phyloP scores from a whole-genome alignment of 2,888 invertebrate genomes.

The Tenthredo livida region DNA sequence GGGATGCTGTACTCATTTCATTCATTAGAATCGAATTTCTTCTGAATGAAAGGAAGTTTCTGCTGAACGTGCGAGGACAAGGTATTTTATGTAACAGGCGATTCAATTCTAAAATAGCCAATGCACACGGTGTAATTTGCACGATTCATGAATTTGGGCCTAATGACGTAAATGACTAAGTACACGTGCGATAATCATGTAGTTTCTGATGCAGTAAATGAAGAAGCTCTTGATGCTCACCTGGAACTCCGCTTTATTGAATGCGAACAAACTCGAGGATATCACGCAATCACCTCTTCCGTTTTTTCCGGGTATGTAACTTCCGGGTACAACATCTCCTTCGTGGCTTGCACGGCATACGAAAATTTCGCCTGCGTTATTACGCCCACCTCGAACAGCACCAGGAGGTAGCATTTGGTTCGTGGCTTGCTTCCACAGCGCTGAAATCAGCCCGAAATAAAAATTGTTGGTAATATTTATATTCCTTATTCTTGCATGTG shows the following conservation, averaged over 20 bases:
- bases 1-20: background rate
- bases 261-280: constrained; percentile 54
- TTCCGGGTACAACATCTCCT: constrained; percentile 57
- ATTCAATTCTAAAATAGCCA: too few species aligned
- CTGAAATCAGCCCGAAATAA: constrained; percentile 31
- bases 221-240: constrained; percentile 22
- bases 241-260: constrained; percentile 56
- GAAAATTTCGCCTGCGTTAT: constrained; percentile 51
- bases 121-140: too few species aligned
- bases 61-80: too few species aligned
- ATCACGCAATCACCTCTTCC: constrained; percentile 56
- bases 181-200: background rate
- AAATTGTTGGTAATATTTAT: background rate
- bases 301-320: constrained; percentile 54
- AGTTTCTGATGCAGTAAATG: too few species aligned
- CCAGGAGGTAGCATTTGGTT: constrained; percentile 54
- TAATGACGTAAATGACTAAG: background rate
- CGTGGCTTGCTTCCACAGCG: constrained; percentile 55
- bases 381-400: constrained; percentile 57
- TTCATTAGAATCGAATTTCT: background rate
- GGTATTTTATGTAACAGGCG: too few species aligned
- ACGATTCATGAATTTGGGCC: background rate
- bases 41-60: background rate
- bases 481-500: background rate
- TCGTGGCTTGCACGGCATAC: constrained; percentile 58